Conservation (phyloP, 2,888 invertebrate species). For the Romanomermis culicivorax region DNA sequence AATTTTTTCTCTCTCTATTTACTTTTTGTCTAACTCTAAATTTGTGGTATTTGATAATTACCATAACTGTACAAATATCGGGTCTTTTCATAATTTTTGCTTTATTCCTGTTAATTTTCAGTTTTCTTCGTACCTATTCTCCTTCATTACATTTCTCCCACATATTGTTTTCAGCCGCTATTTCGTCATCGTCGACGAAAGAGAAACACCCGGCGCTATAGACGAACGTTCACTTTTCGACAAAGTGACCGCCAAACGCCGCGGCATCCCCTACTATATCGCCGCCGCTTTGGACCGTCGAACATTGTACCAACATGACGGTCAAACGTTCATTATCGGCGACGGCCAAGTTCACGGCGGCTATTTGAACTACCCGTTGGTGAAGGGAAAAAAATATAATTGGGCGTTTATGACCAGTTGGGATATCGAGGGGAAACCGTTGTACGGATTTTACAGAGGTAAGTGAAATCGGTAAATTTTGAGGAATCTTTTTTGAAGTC, state of each 20-base stretch:
- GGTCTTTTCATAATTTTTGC: too few species aligned
- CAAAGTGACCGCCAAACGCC: conserved; percentile 24
- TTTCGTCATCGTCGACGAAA: conserved; percentile 27
- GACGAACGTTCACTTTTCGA: conserved; percentile 27
- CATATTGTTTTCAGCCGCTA: conserved; percentile 19
- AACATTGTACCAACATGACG: conserved; percentile 19
- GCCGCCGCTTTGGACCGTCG: conserved; percentile 25
- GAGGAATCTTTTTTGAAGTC: not conserved
- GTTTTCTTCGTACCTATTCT: too few species aligned
- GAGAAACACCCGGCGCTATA: conserved; percentile 25
- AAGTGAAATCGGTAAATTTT: not conserved
- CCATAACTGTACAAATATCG: too few species aligned
- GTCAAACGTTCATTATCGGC: conserved; percentile 18
- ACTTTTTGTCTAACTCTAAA: too few species aligned
- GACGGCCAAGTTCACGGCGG: conserved; percentile 27
- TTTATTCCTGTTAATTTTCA: too few species aligned
- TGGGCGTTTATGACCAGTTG: conserved; percentile 25
- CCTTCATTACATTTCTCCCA: too few species aligned
- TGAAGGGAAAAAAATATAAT: conserved; percentile 25
- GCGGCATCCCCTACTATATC: conserved; percentile 25
- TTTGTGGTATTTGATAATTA: too few species aligned
- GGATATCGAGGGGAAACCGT: conserved; percentile 22
- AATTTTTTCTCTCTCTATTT: too few species aligned
- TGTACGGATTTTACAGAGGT: conserved; percentile 20
- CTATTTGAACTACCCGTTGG: conserved; percentile 27